Evolutionary conservation across 2,888 invertebrate species (phyloP).

Genomic region (Tanytarsus gracilentus): DNA sequence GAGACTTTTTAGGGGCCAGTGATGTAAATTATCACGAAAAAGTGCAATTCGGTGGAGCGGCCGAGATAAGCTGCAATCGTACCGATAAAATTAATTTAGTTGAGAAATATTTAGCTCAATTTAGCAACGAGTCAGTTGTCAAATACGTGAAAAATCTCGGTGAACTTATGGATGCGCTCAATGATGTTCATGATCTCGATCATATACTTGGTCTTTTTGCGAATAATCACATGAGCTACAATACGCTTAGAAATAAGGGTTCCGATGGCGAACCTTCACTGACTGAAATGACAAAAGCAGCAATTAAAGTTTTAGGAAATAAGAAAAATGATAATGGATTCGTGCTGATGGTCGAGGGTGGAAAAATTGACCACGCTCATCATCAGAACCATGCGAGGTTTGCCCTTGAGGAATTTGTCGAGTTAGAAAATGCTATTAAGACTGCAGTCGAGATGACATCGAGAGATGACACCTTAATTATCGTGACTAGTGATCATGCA

Average conservation of each 20-base stretch:
- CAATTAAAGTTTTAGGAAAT: conserved; percentile 44
- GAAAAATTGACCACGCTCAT: conserved; percentile 55
- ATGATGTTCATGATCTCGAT: conserved; percentile 41
- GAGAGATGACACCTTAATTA: conserved; percentile 52
- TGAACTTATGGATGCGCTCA: conserved; percentile 42
- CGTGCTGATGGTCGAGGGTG: conserved; percentile 52
- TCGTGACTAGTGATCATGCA: conserved; percentile 59
- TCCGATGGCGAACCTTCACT: conserved; percentile 46
- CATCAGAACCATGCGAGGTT: conserved; percentile 52
- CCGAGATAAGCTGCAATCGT: conserved; percentile 43
- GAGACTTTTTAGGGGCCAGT: conserved; percentile 43
- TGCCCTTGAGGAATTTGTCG: conserved; percentile 55
- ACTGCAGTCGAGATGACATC: conserved; percentile 46
- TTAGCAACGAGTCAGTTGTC: conserved; percentile 39
- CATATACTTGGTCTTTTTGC: conserved; percentile 49
- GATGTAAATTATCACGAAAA: conserved; percentile 33
- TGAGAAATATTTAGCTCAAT: conserved; percentile 46
- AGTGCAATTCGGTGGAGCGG: conserved; percentile 36
- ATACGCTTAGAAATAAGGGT: conserved; percentile 43
- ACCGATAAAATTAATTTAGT: conserved; percentile 50
- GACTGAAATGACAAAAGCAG: conserved; percentile 51
- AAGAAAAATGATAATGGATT: conserved; percentile 45
- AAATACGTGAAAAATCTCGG: conserved; percentile 41
- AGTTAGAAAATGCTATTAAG: conserved; percentile 53
- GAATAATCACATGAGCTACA: conserved; percentile 50